Evolutionary conservation across 1,140 invertebrate species (phyloP).

Genomic region (Ostrea edulis): DNA sequence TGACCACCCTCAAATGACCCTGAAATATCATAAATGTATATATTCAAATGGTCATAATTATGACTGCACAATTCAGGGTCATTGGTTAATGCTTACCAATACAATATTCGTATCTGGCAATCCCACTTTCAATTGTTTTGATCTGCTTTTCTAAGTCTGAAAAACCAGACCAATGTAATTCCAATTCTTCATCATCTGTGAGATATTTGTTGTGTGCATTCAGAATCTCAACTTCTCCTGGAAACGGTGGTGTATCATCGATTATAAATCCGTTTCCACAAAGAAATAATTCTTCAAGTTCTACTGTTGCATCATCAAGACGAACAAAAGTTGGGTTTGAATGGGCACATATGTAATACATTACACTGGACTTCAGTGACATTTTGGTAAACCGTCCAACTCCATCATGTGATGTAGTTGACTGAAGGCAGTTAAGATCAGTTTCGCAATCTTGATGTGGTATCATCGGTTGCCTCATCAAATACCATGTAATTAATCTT

Average conservation of each 20-base stretch:
- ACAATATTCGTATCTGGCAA: conserved; percentile 48
- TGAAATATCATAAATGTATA: neutral
- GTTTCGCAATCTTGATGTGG: neutral
- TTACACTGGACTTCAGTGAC: neutral
- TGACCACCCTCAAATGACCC: neutral
- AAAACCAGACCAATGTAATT: conserved; percentile 59
- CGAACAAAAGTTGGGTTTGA: conserved; percentile 35
- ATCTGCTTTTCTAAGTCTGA: conserved; percentile 44
- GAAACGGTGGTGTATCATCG: conserved; percentile 54
- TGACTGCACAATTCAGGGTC: neutral
- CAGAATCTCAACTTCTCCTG: conserved; percentile 52
- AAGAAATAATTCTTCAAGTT: conserved; percentile 5
- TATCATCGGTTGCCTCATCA: conserved; percentile 48
- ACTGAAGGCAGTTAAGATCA: conserved; percentile 35
- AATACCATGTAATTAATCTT: neutral
- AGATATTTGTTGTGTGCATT: neutral
- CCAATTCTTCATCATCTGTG: conserved; percentile 30
- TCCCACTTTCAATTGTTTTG: conserved; percentile 35
- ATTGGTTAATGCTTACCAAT: conserved; percentile 45
- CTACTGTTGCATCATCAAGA: conserved; percentile 41
- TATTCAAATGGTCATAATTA: neutral
- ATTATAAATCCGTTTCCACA: conserved; percentile 65
- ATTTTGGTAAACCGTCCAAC: neutral
- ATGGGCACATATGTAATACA: conserved; percentile 53
- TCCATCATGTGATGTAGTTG: conserved; percentile 38